phyloP scores from a whole-genome alignment of 2,113 vertebrate genomes.

The Petrocephalus zakoni region DNA sequence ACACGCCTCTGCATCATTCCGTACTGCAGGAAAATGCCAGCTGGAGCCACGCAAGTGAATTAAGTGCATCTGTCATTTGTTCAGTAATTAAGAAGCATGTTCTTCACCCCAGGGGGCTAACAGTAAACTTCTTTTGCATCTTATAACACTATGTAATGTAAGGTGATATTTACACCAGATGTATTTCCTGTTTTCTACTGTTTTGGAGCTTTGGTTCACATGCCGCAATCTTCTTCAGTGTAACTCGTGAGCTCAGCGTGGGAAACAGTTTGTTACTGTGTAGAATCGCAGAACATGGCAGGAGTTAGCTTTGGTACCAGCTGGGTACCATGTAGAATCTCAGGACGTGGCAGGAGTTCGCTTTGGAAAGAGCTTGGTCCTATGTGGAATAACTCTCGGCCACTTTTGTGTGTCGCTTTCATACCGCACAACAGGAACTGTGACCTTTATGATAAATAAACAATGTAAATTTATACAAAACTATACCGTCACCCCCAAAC shows the following conservation, averaged over 20 bases:
- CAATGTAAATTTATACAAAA: not conserved
- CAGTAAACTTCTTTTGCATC: not conserved
- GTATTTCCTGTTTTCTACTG: constrained; percentile 9
- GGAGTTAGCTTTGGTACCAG: not conserved
- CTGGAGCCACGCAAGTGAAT: not conserved
- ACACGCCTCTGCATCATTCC: not conserved
- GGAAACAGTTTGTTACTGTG: not conserved
- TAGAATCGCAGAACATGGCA: not conserved
- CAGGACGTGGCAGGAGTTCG: not conserved
- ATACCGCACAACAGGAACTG: not conserved
- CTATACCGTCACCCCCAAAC: not conserved
- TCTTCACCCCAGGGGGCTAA: not conserved
- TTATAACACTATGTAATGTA: constrained; percentile 1
- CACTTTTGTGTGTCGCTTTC: not conserved
- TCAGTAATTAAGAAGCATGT: not conserved
- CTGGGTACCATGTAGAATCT: not conserved
- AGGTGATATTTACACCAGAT: constrained; percentile 2
- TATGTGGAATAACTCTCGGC: not conserved
- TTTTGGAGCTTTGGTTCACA: not conserved
- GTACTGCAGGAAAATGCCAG: not conserved
- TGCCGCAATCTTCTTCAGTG: not conserved
- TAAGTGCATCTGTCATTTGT: constrained; percentile 13
- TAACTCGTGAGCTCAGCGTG: not conserved
- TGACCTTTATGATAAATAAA: not conserved
- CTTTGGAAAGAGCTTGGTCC: not conserved